Conservation (phyloP, 2,888 invertebrate species). For the Tinea pellionella region DNA sequence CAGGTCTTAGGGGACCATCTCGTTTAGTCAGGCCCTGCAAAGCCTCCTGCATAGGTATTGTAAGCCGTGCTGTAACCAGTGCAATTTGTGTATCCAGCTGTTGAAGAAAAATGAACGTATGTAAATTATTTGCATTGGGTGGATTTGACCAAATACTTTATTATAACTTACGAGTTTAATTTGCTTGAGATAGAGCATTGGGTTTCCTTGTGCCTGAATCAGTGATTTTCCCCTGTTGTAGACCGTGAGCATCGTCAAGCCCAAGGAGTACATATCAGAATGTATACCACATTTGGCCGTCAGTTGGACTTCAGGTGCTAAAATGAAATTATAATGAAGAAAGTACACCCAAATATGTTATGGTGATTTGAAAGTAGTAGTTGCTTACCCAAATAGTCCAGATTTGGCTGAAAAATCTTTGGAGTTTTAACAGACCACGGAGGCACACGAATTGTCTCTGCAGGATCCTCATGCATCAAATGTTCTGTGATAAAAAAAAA, state of each 20-base stretch:
- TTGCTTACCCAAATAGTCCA: conserved; percentile 92
- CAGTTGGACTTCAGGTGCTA: conserved; percentile 94
- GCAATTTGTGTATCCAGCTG: conserved; percentile 88
- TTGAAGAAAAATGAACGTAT: background rate
- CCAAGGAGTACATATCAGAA: conserved; percentile 97
- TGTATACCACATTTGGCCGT: conserved; percentile 84
- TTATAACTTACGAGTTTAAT: conserved; percentile 83
- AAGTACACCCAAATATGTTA: too few species aligned
- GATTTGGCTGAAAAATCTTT: conserved; percentile 93
- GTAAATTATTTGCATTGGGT: too few species aligned
- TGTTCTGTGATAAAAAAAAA: background rate
- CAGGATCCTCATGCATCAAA: background rate
- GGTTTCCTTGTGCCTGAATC: conserved; percentile 91
- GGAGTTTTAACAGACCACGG: conserved; percentile 93
- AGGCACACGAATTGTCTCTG: conserved; percentile 78
- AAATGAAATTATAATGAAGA: conserved; percentile 25
- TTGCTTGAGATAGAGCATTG: conserved; percentile 89
- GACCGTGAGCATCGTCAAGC: conserved; percentile 92
- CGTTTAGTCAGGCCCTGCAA: conserved; percentile 83
- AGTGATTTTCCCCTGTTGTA: conserved; percentile 92
- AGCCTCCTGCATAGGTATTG: conserved; percentile 88
- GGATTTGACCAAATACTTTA: background rate
- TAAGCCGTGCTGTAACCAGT: conserved; percentile 82
- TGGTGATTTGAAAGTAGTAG: too few species aligned
- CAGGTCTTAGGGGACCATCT: conserved; percentile 89